Evolutionary conservation across 1,140 invertebrate genomes (phyloP).

Genomic region (Acyrthosiphon pisum): DNA sequence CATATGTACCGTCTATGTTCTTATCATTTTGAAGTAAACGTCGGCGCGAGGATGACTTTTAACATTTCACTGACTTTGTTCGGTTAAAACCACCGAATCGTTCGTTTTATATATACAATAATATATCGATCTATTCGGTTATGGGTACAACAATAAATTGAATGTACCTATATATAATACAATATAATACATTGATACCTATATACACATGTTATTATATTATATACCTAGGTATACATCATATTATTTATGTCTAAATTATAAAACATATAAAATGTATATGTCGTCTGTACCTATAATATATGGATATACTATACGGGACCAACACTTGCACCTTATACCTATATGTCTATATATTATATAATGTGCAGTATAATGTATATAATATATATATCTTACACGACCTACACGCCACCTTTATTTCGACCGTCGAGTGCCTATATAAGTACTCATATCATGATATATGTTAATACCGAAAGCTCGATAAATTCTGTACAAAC

Average conservation of each 20-base stretch:
- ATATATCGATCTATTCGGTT: not conserved
- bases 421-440: not conserved
- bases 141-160: not conserved
- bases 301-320: not conserved
- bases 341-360: not conserved
- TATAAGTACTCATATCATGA: not conserved
- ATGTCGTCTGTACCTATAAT: too few species aligned
- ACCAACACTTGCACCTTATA: not conserved
- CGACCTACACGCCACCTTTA: not conserved
- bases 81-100: not conserved
- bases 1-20: not conserved
- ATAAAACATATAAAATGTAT: not conserved
- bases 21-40: not conserved
- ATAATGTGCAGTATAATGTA: too few species aligned
- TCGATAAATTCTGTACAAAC: constrained; percentile 11
- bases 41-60: not conserved
- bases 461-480: constrained; percentile 1
- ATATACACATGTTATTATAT: not conserved
- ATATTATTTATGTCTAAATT: not conserved
- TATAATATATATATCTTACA: not conserved
- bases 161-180: not conserved
- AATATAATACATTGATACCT: too few species aligned
- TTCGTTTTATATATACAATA: not conserved
- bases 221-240: too few species aligned
- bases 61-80: not conserved